Percentiles rank a stretch among this genome's conserved stretches.
These are phyloP conservation scores for Drosophila formosana DNA, from an alignment of 2,888 invertebrate species.

Conservation along the genomic window DNA sequence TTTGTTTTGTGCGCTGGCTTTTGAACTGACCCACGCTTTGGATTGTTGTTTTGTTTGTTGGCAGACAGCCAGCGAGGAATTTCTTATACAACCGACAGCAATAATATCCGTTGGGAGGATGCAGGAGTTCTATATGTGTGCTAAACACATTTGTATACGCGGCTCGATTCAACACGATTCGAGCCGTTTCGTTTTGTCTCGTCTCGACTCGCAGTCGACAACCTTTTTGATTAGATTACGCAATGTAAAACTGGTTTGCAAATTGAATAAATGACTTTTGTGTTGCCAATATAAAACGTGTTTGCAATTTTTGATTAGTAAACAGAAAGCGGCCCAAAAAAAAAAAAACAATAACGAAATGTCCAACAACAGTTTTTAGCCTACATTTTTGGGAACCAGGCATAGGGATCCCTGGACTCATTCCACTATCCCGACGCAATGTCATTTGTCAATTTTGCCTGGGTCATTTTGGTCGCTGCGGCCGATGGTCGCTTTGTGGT, in stretches of 20 bases:
- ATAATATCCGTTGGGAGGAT: not conserved
- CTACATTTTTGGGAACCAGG: constrained; percentile 34
- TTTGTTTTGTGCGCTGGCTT: constrained; percentile 39
- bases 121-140: not conserved
- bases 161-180: constrained; percentile 7
- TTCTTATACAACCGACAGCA: constrained; percentile 29
- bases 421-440: constrained; percentile 45
- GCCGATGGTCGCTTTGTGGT: constrained; percentile 59
- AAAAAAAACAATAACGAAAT: constrained; percentile 19
- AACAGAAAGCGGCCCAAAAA: constrained; percentile 42
- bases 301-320: constrained; percentile 76
- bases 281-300: constrained; percentile 80
- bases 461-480: constrained; percentile 50
- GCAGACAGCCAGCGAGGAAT: constrained; percentile 55
- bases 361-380: constrained; percentile 26
- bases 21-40: constrained; percentile 32
- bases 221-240: constrained; percentile 79
- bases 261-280: constrained; percentile 81
- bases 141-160: constrained; percentile 47
- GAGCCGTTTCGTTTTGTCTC: not conserved
- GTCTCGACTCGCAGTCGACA: constrained; percentile 31
- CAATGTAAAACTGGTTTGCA: constrained; percentile 79
- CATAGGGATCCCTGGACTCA: constrained; percentile 39
- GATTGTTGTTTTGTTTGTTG: constrained; percentile 38
- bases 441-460: constrained; percentile 75